Evolutionary conservation across 1,140 invertebrate genomes (phyloP).

Genomic region (Pygmarrhopalites habei): DNA sequence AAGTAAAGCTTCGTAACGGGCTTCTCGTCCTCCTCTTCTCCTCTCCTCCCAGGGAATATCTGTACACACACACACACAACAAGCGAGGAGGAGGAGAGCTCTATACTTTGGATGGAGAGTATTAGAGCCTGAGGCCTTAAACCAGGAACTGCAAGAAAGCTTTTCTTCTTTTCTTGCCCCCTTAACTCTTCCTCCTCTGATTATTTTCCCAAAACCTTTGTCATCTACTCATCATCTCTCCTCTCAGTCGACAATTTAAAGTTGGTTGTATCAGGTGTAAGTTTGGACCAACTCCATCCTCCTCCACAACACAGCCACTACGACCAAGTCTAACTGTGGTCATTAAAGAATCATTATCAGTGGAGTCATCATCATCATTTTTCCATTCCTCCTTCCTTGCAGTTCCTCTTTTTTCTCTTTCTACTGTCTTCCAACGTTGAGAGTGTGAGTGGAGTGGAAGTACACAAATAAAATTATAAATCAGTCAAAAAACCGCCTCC

Average conservation of each 20-base stretch:
- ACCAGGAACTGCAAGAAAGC: too few species aligned
- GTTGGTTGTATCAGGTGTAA: neutral
- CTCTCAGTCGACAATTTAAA: conserved; percentile 1
- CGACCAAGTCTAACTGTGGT: neutral
- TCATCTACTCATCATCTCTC: conserved; percentile 8
- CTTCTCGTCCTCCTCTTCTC: too few species aligned
- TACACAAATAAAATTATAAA: too few species aligned
- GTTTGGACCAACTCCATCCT: neutral
- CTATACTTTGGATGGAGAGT: too few species aligned
- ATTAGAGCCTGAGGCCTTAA: too few species aligned
- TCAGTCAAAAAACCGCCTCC: too few species aligned
- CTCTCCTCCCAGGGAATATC: too few species aligned
- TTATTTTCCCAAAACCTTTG: conserved; percentile 8
- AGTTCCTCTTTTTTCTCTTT: neutral
- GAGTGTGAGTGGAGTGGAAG: neutral
- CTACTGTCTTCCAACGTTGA: neutral
- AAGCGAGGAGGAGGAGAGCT: too few species aligned
- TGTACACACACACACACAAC: too few species aligned
- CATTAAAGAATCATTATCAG: neutral
- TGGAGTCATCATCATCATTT: neutral
- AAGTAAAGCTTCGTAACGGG: too few species aligned
- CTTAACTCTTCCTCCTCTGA: too few species aligned
- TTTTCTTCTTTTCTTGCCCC: too few species aligned
- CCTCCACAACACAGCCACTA: neutral
- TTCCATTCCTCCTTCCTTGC: neutral